Evolutionary conservation across 2,113 vertebrate genomes (phyloP).

Genomic region (Columba livia): DNA sequence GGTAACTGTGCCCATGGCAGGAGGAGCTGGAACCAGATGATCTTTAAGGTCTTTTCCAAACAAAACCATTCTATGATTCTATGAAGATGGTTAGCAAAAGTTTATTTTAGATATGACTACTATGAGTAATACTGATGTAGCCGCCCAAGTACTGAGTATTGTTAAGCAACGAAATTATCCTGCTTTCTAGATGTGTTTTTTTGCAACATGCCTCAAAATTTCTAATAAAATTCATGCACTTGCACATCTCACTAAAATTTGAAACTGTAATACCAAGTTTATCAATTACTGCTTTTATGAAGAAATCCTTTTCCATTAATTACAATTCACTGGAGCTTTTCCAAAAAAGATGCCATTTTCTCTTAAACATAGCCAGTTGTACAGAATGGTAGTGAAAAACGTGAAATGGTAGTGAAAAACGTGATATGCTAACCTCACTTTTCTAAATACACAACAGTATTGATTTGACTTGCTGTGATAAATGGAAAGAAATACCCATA

Average conservation of each 20-base stretch:
- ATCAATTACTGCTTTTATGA: background rate
- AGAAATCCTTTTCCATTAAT: background rate
- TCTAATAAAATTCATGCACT: background rate
- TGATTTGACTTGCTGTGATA: background rate
- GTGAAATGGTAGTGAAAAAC: background rate
- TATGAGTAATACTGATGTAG: background rate
- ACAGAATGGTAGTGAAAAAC: background rate
- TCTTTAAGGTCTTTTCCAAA: too few relatives aligned
- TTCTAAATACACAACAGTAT: background rate
- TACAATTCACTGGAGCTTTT: background rate
- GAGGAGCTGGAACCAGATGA: too few relatives aligned
- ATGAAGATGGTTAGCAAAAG: background rate
- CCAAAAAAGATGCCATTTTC: background rate
- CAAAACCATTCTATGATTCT: too few relatives aligned
- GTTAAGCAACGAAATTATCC: background rate
- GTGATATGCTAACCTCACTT: background rate
- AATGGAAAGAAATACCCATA: background rate
- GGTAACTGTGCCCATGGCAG: too few relatives aligned
- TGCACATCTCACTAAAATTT: background rate
- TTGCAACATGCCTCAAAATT: background rate
- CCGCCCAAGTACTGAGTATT: background rate
- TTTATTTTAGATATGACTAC: background rate
- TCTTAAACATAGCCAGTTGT: background rate
- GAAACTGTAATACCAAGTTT: background rate
- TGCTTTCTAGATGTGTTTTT: background rate